Percentiles rank a stretch among this genome's conserved stretches.
phyloP scores from a whole-genome alignment of 2,888 invertebrate genomes.

The Drosophila neonasuta region DNA sequence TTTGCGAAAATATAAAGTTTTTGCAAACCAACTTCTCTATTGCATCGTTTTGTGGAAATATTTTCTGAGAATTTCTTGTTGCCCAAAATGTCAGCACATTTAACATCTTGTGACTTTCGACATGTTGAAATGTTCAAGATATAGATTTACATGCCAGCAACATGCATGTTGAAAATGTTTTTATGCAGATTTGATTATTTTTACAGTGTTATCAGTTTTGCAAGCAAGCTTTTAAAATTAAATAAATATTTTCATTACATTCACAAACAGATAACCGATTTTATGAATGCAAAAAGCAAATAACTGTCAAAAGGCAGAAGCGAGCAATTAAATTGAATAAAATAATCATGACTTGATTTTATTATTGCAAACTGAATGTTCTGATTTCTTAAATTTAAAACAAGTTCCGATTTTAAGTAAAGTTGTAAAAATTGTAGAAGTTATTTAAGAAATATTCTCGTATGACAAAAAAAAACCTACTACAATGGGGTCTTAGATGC shows the following conservation, averaged over 20 bases:
- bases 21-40: not conserved
- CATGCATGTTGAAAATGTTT: not conserved
- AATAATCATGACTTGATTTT: no score
- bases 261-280: not conserved
- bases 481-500: no score
- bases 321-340: not conserved
- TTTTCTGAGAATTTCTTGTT: not conserved
- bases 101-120: not conserved
- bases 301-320: not conserved
- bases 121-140: not conserved
- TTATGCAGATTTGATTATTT: not conserved
- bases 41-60: not conserved
- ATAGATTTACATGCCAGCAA: not conserved
- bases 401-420: no score
- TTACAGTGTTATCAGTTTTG: not conserved
- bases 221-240: not conserved
- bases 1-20: conserved; percentile 4
- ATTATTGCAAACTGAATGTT: no score
- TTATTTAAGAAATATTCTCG: no score
- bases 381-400: no score
- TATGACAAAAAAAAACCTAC: no score
- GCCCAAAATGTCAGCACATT: not conserved
- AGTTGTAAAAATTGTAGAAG: no score
- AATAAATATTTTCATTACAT: not conserved
- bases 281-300: not conserved